Evolutionary conservation across 35 echinoderm and acorn worm species (phyloP), one percentile per base, ranked within the genome.

Genomic region (Ptychodera flava): DNA sequence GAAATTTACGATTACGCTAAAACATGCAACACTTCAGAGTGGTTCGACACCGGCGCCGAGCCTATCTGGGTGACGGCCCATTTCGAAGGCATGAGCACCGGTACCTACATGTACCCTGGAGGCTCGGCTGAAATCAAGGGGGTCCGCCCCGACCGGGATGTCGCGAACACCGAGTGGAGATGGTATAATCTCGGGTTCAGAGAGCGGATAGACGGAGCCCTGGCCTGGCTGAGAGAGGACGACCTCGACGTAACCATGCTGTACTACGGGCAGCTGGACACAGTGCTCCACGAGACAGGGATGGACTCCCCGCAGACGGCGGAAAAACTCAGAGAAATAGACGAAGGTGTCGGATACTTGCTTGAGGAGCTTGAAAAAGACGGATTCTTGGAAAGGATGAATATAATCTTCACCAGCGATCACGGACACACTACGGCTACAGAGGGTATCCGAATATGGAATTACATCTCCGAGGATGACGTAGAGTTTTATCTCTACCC

Each of bases 11-110:
- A 16, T 16, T 97, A 93, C 78, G 33, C 82, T 1, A 82, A 82
- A 29, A 92, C 92, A 0, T 80, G 93, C 0, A 90, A 93, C 28
- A 88, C 87, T 16, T 86, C 89, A 30, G 89, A 92, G 78, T 97
- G 95, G 95, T 97, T 97, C 79, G 78, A 97, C 78, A 90, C 90
- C 0, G 95, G 92, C 27, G 95, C 87, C 28, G 95, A 97, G 83
- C 95, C 95, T 0, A 83, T 94, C 22, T 94, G 92, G 95, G 92
- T 93, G 0, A 93, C 92, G 0, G 90, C 91, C 12, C 86, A 84
- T 29, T 84, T 83, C 27, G 90, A 97, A 33, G 90, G 86, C 35
- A 81, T 92, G 0, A 97, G 76, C 16, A 92, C 89, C 32, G 92
- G 89, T 1, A 91, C 86, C 28, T 90, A 91, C 86, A 90, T 91